A percentile compares a stretch with the other conserved stretches of the same genome.
Evolutionary conservation across 2,113 vertebrate genomes (phyloP).

Genomic region (Spilogale gracilis): DNA sequence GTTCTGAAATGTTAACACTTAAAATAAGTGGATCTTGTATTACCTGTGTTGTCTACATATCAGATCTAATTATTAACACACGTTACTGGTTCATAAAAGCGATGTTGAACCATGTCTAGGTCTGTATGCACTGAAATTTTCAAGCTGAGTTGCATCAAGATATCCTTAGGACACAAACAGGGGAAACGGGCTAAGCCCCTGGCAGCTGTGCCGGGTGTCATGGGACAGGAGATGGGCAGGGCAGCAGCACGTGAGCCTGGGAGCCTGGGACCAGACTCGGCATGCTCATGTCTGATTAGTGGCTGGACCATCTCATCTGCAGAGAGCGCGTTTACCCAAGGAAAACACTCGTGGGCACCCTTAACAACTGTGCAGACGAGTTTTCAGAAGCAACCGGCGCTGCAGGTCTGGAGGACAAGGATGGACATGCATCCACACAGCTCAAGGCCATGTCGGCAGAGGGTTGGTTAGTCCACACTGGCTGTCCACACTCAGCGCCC

Average conservation of each 20-base stretch:
- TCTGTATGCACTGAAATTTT: neutral
- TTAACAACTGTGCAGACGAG: fast-evolving
- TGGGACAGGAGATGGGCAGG: neutral
- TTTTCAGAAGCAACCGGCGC: neutral
- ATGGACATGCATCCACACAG: neutral
- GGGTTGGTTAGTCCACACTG: neutral
- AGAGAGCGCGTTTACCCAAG: neutral
- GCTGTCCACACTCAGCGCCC: neutral
- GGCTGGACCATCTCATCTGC: neutral
- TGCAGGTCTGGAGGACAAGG: neutral
- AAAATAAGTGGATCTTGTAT: neutral
- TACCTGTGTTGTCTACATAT: neutral
- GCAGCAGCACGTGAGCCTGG: neutral
- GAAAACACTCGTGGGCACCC: no score
- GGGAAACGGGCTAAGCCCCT: neutral
- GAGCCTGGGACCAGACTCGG: neutral
- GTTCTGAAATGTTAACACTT: neutral
- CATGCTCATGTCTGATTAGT: neutral
- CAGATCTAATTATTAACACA: neutral
- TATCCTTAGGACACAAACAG: neutral
- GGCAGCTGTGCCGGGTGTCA: neutral
- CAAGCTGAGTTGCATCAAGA: neutral
- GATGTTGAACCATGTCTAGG: neutral
- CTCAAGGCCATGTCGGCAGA: neutral
- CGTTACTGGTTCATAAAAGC: neutral